Evolutionary conservation across 2,113 vertebrate species (phyloP).

Genomic region (Setophaga coronata): DNA sequence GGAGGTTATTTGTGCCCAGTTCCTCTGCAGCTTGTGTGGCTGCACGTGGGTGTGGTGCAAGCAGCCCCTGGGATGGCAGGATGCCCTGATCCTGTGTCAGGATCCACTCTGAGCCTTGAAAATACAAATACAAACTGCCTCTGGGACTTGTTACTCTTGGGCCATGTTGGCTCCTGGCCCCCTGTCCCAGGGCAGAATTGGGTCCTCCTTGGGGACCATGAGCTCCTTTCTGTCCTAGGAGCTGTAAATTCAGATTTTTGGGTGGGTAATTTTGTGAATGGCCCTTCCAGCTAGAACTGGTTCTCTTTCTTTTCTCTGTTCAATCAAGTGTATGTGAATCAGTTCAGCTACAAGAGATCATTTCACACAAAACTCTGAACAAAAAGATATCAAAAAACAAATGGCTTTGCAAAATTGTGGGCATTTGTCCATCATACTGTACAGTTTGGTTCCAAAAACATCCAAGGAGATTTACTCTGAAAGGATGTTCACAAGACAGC

Average conservation of each 20-base stretch:
- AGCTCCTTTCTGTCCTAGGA: background rate
- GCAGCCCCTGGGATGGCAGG: background rate
- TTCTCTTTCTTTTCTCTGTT: background rate
- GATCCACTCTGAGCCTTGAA: background rate
- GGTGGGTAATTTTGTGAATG: background rate
- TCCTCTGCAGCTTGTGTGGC: background rate
- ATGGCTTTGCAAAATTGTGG: background rate
- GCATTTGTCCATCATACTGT: background rate
- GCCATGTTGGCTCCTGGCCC: background rate
- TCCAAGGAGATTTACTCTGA: background rate
- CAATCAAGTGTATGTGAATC: background rate
- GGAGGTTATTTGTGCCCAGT: background rate
- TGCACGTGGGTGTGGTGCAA: fast-evolving
- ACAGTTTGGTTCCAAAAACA: background rate
- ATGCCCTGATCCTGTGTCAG: background rate
- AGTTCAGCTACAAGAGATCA: background rate
- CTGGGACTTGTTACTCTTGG: background rate
- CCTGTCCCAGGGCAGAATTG: background rate
- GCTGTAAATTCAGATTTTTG: background rate
- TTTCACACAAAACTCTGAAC: background rate
- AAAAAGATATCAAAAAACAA: background rate
- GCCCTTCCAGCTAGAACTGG: background rate
- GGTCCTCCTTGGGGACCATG: background rate
- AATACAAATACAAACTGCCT: background rate
- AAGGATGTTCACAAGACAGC: background rate